Base-by-base conservation (phyloP, 1,140 invertebrate species). In the Neodiprion lecontei region DNA sequence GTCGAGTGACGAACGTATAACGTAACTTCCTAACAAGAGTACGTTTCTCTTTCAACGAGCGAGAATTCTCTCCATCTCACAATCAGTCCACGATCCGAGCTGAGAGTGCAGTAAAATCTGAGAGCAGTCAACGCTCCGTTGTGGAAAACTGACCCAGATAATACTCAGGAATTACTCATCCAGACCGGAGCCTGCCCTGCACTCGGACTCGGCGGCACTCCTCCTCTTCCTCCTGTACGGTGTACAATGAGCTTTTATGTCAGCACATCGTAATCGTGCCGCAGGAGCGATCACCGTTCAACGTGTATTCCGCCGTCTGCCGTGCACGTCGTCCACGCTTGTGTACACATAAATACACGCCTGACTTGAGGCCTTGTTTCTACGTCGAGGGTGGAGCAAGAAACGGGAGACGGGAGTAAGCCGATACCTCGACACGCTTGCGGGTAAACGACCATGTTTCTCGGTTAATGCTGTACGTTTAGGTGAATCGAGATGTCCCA, bases 111-210 rank as follows among this genome's bases (percentile, higher is more conserved):
- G 28, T 40, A 40, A 40, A 40, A 40, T 40, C 28, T 5, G 28
- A 40, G 28, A 40, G 28, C 28, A 40, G 28, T 40, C 28, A 40
- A 40, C 2, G 28, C n/a, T 11, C 53, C 53, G 9, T 61, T 61
- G 53, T 61, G 53, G n/a, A 61, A 61, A 61, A 61, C 53, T 61
- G 53, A 61, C 53, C 53, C n/a, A 61, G 11, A 61, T 61, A 61
- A 61, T 61, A 61, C n/a, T 17, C 53, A 17, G n/a, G 53, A 61
- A 61, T 61, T 61, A 61, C n/a, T 61, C 53, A 61, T 61, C 53
- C n/a, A 12, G n/a, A 61, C 53, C n/a, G 11, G n/a, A 61, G 53
- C 8, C 53, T 61, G 17, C 17, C 17, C 17, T 21, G 17, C 17
- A 21, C 17, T 21, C 17, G 53, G 7, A 17, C 53, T 61, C 28